A percentile compares a stretch with the other conserved stretches of the same genome.
phyloP scores from a whole-genome alignment of 2,797 vertebrate species.

The Antennarius maculatus region DNA sequence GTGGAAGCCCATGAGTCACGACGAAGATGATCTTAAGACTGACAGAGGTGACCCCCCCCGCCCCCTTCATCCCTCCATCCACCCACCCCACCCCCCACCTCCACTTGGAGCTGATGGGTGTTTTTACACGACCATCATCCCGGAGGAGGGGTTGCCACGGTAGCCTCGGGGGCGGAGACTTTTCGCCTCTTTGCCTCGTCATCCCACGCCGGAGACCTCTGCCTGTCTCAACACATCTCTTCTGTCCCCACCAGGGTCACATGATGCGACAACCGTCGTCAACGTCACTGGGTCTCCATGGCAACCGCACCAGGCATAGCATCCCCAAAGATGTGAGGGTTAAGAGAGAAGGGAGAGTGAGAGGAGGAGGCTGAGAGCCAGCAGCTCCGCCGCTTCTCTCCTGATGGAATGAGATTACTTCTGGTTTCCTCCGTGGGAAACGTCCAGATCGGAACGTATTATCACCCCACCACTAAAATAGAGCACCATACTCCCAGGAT shows the following conservation, averaged over 20 bases:
- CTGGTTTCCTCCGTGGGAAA: background rate
- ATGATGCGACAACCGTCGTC: slow-evolving; percentile 63
- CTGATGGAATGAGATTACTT: background rate
- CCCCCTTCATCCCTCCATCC: slow-evolving; percentile 6
- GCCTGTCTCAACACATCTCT: slow-evolving; percentile 50
- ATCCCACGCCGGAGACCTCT: slow-evolving; percentile 56
- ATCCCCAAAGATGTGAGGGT: slow-evolving; percentile 65
- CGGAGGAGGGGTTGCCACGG: slow-evolving; percentile 28
- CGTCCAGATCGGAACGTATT: too few relatives aligned
- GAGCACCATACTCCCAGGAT: too few relatives aligned
- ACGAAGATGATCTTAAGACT: slow-evolving; percentile 27
- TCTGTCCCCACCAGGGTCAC: slow-evolving; percentile 67
- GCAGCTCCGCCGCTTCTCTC: background rate
- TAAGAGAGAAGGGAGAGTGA: slow-evolving; percentile 38
- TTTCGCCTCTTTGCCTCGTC: slow-evolving; percentile 4
- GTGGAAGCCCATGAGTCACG: slow-evolving; percentile 71
- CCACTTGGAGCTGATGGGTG: background rate
- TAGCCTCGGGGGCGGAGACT: slow-evolving; percentile 14
- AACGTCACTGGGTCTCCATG: slow-evolving; percentile 71
- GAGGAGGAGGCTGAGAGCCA: slow-evolving; percentile 24
- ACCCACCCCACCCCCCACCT: background rate
- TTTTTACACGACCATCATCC: slow-evolving; percentile 1
- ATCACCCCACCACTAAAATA: too few relatives aligned
- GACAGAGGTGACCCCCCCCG: slow-evolving; percentile 28
- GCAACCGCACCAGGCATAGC: slow-evolving; percentile 65